Evolutionary conservation across 1,140 invertebrate species (phyloP), one percentile per base, ranked within the genome.

Genomic region (Bacillus rossius): DNA sequence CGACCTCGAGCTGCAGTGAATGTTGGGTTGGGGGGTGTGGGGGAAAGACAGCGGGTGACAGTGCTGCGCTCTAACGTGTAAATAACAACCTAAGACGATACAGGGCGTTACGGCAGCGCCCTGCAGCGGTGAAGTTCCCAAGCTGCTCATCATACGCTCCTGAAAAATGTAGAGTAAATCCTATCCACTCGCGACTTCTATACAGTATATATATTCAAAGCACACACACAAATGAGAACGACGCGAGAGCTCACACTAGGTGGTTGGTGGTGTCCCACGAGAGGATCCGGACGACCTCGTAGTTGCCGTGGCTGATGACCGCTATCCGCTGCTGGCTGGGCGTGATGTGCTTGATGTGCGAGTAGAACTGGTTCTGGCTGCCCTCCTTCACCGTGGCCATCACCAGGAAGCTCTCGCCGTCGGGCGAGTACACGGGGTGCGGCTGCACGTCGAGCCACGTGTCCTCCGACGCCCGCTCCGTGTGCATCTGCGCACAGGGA

Each of bases 261-360:
- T 93, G 85, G 69, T 86, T 86, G 41, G 82, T 80, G 59, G 87
- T 86, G 76, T 94, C 89, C 88, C 91, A 96, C 14, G 86, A 87
- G 43, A 94, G 79, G 66, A 96, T 92, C 68, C 84, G 80, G 37
- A 80, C 80, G n/a, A 96, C 92, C 75, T 96, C 93, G 70, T 90
- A 92, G 60, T 83, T 82, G 4, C 92, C 93, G 68, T 92, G 87
- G 20, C 91, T 94, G 13, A 96, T 78, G 5, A 92, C 89, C 2
- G 89, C 85, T 69, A 90, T 91, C 65, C 86, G 82, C 69, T 89
- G 86, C 67, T 91, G 85, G n/a, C 84, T 81, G 37, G 89, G 82
- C 38, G 88, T 90, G 20, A 92, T 81, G 69, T 92, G 88, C 65
- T 92, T 93, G 67, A 96, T 91, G 75, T 96, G 92, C 25, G 89